These are phyloP conservation scores for Unio pictorum DNA, from an alignment of 2,888 invertebrate genomes.

Conservation along the genomic window DNA sequence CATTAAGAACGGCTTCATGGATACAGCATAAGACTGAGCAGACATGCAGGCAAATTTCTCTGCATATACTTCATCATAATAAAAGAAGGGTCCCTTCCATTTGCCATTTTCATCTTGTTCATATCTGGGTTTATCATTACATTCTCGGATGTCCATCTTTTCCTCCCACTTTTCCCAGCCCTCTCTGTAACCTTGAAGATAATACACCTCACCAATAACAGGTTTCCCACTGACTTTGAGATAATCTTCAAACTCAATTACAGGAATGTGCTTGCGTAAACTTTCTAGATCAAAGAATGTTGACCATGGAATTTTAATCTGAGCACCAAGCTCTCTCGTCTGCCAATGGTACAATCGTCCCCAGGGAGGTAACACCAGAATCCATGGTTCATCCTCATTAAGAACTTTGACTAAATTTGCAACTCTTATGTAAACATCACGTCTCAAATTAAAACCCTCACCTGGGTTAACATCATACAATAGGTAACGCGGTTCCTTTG, in stretches of 20 bases:
- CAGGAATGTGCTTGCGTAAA: conserved; percentile 84
- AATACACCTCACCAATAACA: conserved; percentile 83
- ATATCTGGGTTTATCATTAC: conserved; percentile 70
- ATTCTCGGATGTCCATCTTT: conserved; percentile 81
- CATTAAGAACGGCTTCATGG: conserved; percentile 74
- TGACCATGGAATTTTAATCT: conserved; percentile 83
- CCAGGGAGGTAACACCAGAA: conserved; percentile 92
- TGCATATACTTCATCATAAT: conserved; percentile 80
- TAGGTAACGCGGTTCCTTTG: conserved; percentile 76
- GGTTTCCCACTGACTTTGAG: conserved; percentile 76
- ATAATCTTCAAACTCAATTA: conserved; percentile 89
- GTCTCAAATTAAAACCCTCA: conserved; percentile 96
- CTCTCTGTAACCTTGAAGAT: conserved; percentile 88
- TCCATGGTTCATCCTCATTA: conserved; percentile 72
- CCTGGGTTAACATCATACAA: conserved; percentile 95
- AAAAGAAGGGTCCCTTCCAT: conserved; percentile 79
- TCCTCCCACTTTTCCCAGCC: conserved; percentile 91
- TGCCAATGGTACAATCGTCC: conserved; percentile 91
- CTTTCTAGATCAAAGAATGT: conserved; percentile 88
- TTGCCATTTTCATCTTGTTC: conserved; percentile 57
- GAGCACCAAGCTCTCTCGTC: conserved; percentile 64
- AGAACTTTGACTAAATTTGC: conserved; percentile 86
- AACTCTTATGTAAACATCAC: conserved; percentile 95
- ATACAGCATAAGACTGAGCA: conserved; percentile 80
- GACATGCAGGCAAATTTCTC: conserved; percentile 82